Evolutionary conservation across 2,113 vertebrate genomes (phyloP).

Genomic region (Felis catus): F.catus_Fca126_mat1.0 CM031418.1:126048501-126049000

Average conservation of each 20-base stretch:
- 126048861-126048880: slow-evolving; percentile 96
- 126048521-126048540: slow-evolving; percentile 9
- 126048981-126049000: neutral
- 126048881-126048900: slow-evolving; percentile 80
- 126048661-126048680: neutral
- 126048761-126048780: slow-evolving; percentile 97
- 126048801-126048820: slow-evolving; percentile 98
- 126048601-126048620: neutral
- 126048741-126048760: slow-evolving; percentile 80
- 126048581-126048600: neutral
- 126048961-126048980: neutral
- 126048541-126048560: neutral
- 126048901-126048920: neutral
- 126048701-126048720: neutral
- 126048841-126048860: slow-evolving; percentile 95
- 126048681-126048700: neutral
- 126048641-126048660: neutral
- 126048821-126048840: slow-evolving; percentile 99
- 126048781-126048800: slow-evolving; percentile 97
- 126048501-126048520: slow-evolving; percentile 9
- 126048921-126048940: neutral
- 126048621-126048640: neutral
- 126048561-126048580: neutral
- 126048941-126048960: neutral
- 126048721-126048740: neutral